Percentiles rank a stretch among this genome's conserved stretches.
Conservation (phyloP, 2,113 vertebrate genomes). For the Varanus salvator region DNA sequence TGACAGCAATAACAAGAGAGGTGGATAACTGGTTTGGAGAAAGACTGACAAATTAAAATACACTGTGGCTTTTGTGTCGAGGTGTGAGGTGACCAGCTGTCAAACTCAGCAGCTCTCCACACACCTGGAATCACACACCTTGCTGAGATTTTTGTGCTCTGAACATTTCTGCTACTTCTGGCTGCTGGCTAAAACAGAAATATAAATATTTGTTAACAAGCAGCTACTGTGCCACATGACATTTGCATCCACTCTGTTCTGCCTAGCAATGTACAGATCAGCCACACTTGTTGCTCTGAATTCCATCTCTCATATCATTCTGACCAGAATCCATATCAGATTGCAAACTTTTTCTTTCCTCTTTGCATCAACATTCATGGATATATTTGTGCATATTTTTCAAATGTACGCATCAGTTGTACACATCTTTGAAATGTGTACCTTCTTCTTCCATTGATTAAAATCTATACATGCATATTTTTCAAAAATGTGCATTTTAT, state of each 20-base stretch:
- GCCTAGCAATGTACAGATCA: no score
- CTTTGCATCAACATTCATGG: no score
- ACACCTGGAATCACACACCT: conserved; percentile 39
- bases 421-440: no score
- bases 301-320: no score
- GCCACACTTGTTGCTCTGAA: not conserved
- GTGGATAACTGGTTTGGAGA: not conserved
- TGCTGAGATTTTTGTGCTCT: conserved; percentile 31
- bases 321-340: no score
- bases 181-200: conserved; percentile 44
- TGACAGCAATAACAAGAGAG: conserved; percentile 19
- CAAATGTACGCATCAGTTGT: no score
- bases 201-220: conserved; percentile 23
- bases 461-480: no score
- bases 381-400: no score
- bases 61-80: conserved; percentile 28
- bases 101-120: conserved; percentile 46
- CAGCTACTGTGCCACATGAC: conserved; percentile 9
- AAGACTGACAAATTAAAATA: conserved; percentile 43
- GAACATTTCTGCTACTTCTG: conserved; percentile 40
- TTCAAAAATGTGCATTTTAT: no score
- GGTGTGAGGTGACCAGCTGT: conserved; percentile 43
- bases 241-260: not conserved
- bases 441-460: no score
- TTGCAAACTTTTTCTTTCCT: no score